Conservation (phyloP, 2,888 invertebrate species). For the Phaedon cochleariae region DNA sequence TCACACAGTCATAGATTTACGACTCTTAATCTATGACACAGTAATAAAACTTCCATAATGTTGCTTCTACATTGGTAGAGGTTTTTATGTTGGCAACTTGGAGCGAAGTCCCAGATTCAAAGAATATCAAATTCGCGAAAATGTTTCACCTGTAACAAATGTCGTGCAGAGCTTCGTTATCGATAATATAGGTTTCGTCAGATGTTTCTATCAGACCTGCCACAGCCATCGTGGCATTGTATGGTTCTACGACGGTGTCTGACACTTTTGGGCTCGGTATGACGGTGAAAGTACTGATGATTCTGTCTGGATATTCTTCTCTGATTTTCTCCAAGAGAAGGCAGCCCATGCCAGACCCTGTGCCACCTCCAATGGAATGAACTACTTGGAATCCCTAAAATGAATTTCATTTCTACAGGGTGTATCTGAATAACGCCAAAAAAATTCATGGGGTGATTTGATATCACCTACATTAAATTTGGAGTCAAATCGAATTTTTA, state of each 20-base stretch:
- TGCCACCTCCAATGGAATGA: conserved; percentile 80
- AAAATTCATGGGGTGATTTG: too few relatives aligned
- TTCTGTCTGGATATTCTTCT: conserved; percentile 81
- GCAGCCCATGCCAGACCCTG: conserved; percentile 75
- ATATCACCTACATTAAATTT: too few relatives aligned
- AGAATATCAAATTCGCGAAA: too few relatives aligned
- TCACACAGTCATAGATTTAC: too few relatives aligned
- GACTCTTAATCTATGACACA: too few relatives aligned
- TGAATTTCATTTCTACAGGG: neutral
- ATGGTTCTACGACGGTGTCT: conserved; percentile 73
- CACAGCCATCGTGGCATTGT: conserved; percentile 69
- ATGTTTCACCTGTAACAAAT: conserved; percentile 65
- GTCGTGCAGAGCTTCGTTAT: conserved; percentile 72
- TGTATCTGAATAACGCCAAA: too few relatives aligned
- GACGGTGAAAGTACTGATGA: conserved; percentile 77
- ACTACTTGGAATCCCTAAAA: conserved; percentile 76
- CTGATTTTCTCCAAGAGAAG: conserved; percentile 76
- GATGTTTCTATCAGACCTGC: conserved; percentile 69
- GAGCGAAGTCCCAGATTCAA: too few relatives aligned
- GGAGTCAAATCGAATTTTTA: too few relatives aligned
- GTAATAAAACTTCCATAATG: too few relatives aligned
- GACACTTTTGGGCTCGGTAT: conserved; percentile 74
- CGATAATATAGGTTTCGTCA: conserved; percentile 70
- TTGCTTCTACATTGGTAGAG: too few relatives aligned
- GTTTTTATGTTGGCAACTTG: too few relatives aligned